Percentiles rank a stretch among this genome's conserved stretches.
These are phyloP conservation scores for Chelonus insularis DNA, from an alignment of 1,140 invertebrate species.

Conservation along the genomic window DNA sequence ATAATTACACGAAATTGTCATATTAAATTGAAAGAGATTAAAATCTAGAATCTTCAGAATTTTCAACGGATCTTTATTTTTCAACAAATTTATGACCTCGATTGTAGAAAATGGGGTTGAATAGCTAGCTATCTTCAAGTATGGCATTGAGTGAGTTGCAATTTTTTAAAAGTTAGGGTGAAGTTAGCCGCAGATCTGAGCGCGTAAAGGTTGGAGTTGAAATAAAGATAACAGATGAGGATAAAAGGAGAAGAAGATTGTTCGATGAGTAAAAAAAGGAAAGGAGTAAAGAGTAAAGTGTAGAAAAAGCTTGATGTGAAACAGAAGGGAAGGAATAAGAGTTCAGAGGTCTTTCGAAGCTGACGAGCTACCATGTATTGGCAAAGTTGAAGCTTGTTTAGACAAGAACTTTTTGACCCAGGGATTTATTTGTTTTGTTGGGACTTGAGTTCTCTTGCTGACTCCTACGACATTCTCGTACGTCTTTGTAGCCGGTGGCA, in stretches of 20 bases:
- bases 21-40: too few relatives aligned
- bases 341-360: not conserved
- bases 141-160: too few relatives aligned
- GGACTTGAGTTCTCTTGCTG: conserved; percentile 2
- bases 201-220: not conserved
- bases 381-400: conserved; percentile 30
- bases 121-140: too few relatives aligned
- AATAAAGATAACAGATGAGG: not conserved
- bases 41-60: too few relatives aligned
- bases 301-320: conserved; percentile 6
- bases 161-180: too few relatives aligned
- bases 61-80: too few relatives aligned
- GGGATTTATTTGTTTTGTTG: conserved; percentile 31
- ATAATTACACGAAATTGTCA: too few relatives aligned
- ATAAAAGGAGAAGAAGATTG: not conserved
- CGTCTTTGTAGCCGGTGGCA: conserved; percentile 18
- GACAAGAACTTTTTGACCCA: conserved; percentile 28
- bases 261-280: not conserved
- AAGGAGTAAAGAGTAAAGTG: not conserved
- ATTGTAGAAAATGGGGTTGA: too few relatives aligned
- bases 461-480: not conserved
- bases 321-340: not conserved
- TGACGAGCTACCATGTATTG: conserved; percentile 18
- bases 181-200: too few relatives aligned
- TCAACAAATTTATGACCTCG: too few relatives aligned